Base-by-base conservation (phyloP, 2,888 invertebrate genomes). In the Adelphocoris suturalis region DNA sequence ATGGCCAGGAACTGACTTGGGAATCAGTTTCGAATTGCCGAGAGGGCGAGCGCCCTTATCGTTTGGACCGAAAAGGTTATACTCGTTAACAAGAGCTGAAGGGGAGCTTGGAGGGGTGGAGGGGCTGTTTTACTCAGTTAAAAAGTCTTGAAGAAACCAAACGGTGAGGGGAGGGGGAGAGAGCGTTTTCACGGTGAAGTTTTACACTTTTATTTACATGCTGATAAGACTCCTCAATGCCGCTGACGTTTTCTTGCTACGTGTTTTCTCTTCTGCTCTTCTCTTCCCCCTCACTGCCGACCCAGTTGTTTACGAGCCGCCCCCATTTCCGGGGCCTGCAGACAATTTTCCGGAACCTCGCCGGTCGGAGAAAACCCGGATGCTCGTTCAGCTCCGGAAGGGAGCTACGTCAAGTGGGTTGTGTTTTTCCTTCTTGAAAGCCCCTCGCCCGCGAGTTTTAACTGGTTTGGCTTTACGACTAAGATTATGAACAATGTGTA, bases 141-240 rank as follows among this genome's bases (percentile, higher is more conserved):
- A 57, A 57, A 57, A 57, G 14, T 7, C 37, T 37, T 37, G 37
- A 37, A 37, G 57, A 7, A 16, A 57, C 16, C 57, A 57, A n/a
- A 57, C 7, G 57, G 37, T 4, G 37, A 37, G 5, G 16, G n/a
- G 16, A 57, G 57, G n/a, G 5, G 19, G 14, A n/a, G 68, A 23
- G n/a, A 2, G 19, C 9, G 61, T 68, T 13, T 23, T 68, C 68
- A 68, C n/a, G 27, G 11, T 12, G 11, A 27, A 68, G 68, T 68
- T 68, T 68, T 68, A 23, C 68, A 68, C 68, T 68, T 68, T 68
- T 68, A 68, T 68, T 68, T 68, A 68, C 68, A 68, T 68, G 68
- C 68, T 68, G 68, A 68, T 68, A 68, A 68, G 68, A 68, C 68
- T 19, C 23, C 27, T 57, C 57, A 57, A n/a, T 57, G 57, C 68